Conservation (phyloP, 2,888 invertebrate genomes). For the Hoplodrina blanda region DNA sequence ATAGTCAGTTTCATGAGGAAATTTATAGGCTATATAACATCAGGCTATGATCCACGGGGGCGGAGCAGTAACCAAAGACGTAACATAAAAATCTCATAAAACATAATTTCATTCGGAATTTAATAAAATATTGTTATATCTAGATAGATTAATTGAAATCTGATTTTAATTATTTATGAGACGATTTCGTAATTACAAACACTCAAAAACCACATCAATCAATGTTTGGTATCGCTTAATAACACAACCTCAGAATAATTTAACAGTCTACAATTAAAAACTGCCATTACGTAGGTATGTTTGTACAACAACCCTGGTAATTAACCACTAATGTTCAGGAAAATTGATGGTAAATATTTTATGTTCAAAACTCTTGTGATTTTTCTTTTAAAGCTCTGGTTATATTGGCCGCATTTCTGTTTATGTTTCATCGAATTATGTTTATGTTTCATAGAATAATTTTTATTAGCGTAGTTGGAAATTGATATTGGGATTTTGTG, state of each 20-base stretch:
- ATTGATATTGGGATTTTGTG: background rate
- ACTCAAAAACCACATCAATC: background rate
- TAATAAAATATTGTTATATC: too few relatives aligned
- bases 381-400: constrained; percentile 62
- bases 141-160: too few relatives aligned
- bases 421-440: constrained; percentile 31
- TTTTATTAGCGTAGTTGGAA: constrained; percentile 34
- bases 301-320: constrained; percentile 60
- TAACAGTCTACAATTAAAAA: constrained; percentile 63
- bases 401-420: constrained; percentile 44
- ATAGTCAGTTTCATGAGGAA: too few relatives aligned
- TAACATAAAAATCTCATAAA: too few relatives aligned
- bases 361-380: constrained; percentile 61
- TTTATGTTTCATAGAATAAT: constrained; percentile 33
- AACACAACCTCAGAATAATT: constrained; percentile 60
- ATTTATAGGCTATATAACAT: too few relatives aligned
- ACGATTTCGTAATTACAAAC: too few relatives aligned
- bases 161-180: too few relatives aligned
- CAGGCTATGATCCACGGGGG: too few relatives aligned
- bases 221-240: constrained; percentile 2
- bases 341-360: constrained; percentile 72
- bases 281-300: constrained; percentile 66
- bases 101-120: too few relatives aligned
- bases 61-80: background rate
- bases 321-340: constrained; percentile 63